Evolutionary conservation across 2,888 invertebrate genomes (phyloP).

Genomic region (Lepidochrysops patricia): DNA sequence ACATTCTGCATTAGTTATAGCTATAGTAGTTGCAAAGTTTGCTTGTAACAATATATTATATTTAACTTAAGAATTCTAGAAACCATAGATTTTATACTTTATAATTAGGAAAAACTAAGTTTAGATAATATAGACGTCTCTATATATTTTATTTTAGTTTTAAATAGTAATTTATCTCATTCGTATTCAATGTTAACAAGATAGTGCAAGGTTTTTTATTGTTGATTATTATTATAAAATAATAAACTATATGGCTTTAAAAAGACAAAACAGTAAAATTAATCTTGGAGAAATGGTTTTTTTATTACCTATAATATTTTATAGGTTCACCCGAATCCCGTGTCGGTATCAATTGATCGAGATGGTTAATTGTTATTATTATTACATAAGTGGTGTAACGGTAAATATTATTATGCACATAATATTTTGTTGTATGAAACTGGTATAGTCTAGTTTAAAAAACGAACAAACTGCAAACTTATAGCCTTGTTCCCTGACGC

Average conservation of each 20-base stretch:
- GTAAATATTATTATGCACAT: too few species aligned
- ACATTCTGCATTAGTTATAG: neutral
- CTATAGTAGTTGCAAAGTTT: neutral
- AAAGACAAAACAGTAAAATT: neutral
- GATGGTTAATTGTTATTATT: too few species aligned
- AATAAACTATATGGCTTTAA: neutral
- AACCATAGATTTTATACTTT: conserved; percentile 3
- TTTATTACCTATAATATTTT: neutral
- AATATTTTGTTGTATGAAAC: too few species aligned
- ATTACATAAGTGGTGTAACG: too few species aligned
- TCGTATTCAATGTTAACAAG: neutral
- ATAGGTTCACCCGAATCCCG: too few species aligned
- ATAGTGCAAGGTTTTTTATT: neutral
- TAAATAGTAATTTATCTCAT: neutral
- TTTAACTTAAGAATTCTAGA: neutral
- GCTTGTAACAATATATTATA: neutral
- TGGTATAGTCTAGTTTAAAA: too few species aligned
- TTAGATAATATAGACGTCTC: neutral
- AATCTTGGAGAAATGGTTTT: neutral
- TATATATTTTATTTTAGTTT: neutral
- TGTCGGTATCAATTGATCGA: too few species aligned
- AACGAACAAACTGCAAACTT: too few species aligned
- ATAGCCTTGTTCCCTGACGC: too few species aligned
- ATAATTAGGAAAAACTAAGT: neutral
- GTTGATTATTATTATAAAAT: neutral